These are phyloP conservation scores for Aleadryas rufinucha DNA, from an alignment of 2,113 vertebrate genomes.

Conservation along the genomic window DNA sequence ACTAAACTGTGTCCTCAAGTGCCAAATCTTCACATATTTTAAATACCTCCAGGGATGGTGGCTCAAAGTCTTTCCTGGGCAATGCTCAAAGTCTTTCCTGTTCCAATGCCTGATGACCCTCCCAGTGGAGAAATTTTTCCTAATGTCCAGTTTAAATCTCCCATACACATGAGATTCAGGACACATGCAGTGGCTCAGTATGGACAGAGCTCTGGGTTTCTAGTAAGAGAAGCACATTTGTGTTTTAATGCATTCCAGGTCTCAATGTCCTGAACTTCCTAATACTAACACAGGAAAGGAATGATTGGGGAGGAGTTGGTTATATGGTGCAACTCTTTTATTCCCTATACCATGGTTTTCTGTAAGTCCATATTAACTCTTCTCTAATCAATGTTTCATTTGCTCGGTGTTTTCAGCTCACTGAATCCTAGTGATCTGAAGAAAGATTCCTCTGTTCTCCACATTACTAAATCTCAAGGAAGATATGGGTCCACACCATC, in stretches of 20 bases:
- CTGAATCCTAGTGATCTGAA: conserved; percentile 65
- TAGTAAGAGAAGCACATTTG: neutral
- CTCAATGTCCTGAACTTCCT: neutral
- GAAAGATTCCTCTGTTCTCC: conserved; percentile 65
- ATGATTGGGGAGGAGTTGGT: neutral
- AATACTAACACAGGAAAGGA: neutral
- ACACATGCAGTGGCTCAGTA: neutral
- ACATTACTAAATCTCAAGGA: conserved; percentile 59
- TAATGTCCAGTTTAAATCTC: neutral
- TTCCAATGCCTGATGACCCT: neutral
- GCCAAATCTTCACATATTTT: neutral
- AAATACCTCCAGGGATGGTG: neutral
- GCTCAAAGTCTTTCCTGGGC: neutral
- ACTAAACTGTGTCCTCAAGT: neutral
- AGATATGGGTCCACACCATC: conserved; percentile 53
- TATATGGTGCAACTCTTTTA: neutral
- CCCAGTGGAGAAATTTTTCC: neutral
- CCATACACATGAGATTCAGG: neutral
- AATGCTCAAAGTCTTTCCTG: neutral
- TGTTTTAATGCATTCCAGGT: neutral
- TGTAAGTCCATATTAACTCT: neutral
- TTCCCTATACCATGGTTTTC: neutral
- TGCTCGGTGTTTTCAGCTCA: conserved; percentile 23
- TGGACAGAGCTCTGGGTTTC: neutral
- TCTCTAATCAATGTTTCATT: neutral